These are phyloP conservation scores for Andricus curvator DNA, from an alignment of 2,888 invertebrate species.

Conservation along the genomic window DNA sequence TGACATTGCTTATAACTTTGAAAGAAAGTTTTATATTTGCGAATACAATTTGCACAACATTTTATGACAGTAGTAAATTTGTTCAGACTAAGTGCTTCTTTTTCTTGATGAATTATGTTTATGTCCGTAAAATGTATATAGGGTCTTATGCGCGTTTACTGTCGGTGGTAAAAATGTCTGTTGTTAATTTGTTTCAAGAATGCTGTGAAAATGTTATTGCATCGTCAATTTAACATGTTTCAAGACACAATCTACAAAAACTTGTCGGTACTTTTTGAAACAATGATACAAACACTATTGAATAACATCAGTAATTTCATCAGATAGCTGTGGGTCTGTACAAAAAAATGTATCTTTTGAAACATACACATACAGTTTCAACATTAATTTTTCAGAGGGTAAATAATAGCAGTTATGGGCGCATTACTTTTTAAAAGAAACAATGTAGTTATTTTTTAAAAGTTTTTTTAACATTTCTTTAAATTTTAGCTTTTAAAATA, in stretches of 20 bases:
- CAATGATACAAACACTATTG: not conserved
- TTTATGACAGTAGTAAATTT: not conserved
- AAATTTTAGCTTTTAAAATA: no score
- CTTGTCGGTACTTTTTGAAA: not conserved
- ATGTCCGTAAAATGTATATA: conserved; percentile 10
- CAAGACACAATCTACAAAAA: not conserved
- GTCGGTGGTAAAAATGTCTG: not conserved
- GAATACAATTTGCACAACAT: not conserved
- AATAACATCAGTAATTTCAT: not conserved
- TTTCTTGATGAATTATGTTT: conserved; percentile 8
- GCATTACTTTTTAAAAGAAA: no score
- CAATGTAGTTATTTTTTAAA: no score
- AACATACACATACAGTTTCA: no score
- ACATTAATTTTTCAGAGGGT: no score
- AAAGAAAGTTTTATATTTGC: not conserved
- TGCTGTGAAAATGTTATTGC: conserved; percentile 15
- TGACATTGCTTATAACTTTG: no score
- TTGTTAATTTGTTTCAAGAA: conserved; percentile 30
- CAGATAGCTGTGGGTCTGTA: not conserved
- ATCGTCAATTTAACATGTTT: not conserved
- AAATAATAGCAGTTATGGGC: no score
- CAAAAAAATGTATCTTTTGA: not conserved
- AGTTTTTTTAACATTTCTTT: no score
- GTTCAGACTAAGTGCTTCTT: not conserved
- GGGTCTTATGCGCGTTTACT: no score